phyloP scores from a whole-genome alignment of 2,113 vertebrate genomes.

The Amblyornis subalaris region DNA sequence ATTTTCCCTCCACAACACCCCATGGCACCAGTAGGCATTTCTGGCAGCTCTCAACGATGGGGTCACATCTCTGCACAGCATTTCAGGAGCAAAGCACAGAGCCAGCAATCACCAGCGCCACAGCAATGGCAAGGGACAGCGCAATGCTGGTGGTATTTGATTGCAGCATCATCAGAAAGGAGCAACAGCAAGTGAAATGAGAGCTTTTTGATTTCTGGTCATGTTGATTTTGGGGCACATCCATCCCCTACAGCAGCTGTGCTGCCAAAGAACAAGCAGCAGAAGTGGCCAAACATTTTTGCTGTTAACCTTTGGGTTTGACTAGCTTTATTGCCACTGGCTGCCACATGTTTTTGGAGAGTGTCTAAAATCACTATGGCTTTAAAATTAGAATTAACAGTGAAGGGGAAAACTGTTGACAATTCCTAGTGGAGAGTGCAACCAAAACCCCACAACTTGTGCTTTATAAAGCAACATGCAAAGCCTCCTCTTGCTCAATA shows the following conservation, averaged over 20 bases:
- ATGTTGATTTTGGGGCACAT: background rate
- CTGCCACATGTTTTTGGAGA: background rate
- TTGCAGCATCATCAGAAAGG: background rate
- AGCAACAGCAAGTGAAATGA: background rate
- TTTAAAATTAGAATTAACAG: background rate
- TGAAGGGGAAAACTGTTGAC: background rate
- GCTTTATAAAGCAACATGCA: background rate
- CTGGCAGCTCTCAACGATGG: background rate
- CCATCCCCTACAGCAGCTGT: background rate
- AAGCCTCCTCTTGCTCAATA: background rate
- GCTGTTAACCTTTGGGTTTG: background rate
- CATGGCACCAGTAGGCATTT: background rate
- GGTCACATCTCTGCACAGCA: background rate
- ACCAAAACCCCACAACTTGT: background rate
- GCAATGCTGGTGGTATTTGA: fast-evolving
- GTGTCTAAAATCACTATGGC: background rate
- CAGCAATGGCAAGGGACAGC: background rate
- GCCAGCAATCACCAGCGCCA: background rate
- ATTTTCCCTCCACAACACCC: background rate
- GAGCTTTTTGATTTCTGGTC: background rate
- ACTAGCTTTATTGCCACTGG: background rate
- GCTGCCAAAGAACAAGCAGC: background rate
- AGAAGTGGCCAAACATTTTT: background rate
- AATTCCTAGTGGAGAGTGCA: background rate
- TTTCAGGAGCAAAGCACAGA: fast-evolving